Percentiles rank a stretch among this genome's conserved stretches.
Conservation (phyloP, 2,888 invertebrate species). For the Archips crataeganus region DNA sequence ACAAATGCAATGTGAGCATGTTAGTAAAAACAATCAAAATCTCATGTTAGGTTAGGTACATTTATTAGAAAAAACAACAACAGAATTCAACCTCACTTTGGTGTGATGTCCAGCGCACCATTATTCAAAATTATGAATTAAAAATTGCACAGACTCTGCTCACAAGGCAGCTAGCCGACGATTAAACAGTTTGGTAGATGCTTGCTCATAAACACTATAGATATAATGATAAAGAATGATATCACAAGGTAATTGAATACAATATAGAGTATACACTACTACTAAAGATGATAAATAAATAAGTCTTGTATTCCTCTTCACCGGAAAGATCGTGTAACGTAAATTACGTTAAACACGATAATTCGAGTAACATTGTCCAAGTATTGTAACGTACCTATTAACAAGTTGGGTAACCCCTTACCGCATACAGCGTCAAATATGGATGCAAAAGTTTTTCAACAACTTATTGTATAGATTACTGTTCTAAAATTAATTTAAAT, state of each 20-base stretch:
- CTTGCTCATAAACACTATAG: slow-evolving; percentile 74
- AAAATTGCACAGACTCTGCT: slow-evolving; percentile 39
- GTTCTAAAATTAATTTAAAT: too few relatives aligned
- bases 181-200: slow-evolving; percentile 65
- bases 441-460: too few relatives aligned
- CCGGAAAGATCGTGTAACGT: slow-evolving; percentile 25
- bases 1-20: slow-evolving; percentile 1
- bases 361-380: neutral
- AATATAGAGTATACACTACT: slow-evolving; percentile 44
- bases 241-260: slow-evolving; percentile 72
- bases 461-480: too few relatives aligned
- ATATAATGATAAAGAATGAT: slow-evolving; percentile 78
- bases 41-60: neutral
- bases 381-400: slow-evolving; percentile 7
- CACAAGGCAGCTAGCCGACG: slow-evolving; percentile 61
- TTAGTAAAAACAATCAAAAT: slow-evolving; percentile 14
- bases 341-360: slow-evolving; percentile 14
- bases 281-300: slow-evolving; percentile 12
- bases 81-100: slow-evolving; percentile 30
- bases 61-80: neutral
- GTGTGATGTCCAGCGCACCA: slow-evolving; percentile 36
- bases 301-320: neutral
- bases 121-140: neutral
- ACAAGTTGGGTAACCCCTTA: neutral
- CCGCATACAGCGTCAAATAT: neutral